phyloP scores from a whole-genome alignment of 2,113 vertebrate species.

The Notechis scutatus region DNA sequence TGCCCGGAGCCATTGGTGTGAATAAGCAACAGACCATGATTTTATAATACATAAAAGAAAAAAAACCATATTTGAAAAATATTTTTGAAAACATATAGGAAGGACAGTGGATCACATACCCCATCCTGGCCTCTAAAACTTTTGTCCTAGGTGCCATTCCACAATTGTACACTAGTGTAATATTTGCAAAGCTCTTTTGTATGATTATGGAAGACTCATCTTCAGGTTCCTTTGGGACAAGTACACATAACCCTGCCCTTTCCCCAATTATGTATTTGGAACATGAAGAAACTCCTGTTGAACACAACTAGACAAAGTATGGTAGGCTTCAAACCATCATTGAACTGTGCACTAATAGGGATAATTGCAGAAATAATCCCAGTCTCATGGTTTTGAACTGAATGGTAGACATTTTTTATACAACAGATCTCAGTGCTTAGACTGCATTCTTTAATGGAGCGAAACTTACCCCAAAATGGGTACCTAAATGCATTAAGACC shows the following conservation, averaged over 20 bases:
- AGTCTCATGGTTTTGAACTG: neutral
- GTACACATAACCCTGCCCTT: neutral
- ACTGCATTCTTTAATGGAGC: neutral
- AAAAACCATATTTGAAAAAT: neutral
- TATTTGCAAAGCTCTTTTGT: neutral
- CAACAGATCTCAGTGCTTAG: neutral
- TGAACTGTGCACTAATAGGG: neutral
- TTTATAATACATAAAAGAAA: neutral
- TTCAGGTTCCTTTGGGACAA: neutral
- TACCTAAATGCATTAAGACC: neutral
- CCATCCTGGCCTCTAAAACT: neutral
- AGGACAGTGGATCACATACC: neutral
- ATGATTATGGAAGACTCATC: neutral
- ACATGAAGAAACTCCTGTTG: neutral
- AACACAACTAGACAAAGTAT: neutral
- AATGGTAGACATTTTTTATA: neutral
- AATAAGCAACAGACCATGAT: neutral
- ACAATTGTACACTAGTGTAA: neutral
- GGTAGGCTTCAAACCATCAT: neutral
- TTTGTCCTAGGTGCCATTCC: neutral
- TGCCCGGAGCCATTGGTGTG: neutral
- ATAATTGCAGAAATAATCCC: neutral
- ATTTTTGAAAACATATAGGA: neutral
- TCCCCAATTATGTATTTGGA: neutral
- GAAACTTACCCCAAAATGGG: neutral